These are phyloP conservation scores for Agapornis roseicollis DNA, from an alignment of 2,113 vertebrate genomes.

Conservation along the genomic window DNA sequence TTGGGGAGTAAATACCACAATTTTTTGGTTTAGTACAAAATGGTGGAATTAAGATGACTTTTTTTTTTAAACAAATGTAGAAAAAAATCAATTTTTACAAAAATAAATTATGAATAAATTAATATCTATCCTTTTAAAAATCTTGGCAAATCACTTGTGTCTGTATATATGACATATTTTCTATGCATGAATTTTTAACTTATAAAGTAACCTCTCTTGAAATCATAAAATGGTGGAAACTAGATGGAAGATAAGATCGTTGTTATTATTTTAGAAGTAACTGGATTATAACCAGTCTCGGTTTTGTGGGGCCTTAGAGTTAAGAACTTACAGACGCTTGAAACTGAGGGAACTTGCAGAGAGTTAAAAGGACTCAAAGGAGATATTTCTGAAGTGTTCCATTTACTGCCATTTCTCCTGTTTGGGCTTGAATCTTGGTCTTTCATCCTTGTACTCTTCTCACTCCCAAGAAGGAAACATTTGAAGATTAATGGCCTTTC, in stretches of 20 bases:
- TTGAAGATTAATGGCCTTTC: neutral
- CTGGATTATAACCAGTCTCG: neutral
- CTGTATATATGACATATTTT: neutral
- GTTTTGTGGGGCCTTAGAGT: neutral
- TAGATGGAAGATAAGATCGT: neutral
- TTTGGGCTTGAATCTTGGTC: neutral
- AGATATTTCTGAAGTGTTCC: neutral
- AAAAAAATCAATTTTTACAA: neutral
- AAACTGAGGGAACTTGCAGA: neutral
- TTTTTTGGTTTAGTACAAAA: neutral
- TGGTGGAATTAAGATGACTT: neutral
- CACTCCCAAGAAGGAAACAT: neutral
- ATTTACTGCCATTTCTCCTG: neutral
- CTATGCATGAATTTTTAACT: neutral
- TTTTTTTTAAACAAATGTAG: neutral
- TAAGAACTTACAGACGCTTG: neutral
- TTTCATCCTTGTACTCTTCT: neutral
- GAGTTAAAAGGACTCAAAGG: neutral
- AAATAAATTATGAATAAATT: neutral
- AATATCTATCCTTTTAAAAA: neutral
- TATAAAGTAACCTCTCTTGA: neutral
- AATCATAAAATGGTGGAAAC: neutral
- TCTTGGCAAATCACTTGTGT: fast-evolving
- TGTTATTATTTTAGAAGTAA: neutral
- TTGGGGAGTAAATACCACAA: neutral